Evolutionary conservation across 2,113 vertebrate species (phyloP), one percentile per base, ranked within the genome.

Genomic region (Poecilia latipinna): DNA sequence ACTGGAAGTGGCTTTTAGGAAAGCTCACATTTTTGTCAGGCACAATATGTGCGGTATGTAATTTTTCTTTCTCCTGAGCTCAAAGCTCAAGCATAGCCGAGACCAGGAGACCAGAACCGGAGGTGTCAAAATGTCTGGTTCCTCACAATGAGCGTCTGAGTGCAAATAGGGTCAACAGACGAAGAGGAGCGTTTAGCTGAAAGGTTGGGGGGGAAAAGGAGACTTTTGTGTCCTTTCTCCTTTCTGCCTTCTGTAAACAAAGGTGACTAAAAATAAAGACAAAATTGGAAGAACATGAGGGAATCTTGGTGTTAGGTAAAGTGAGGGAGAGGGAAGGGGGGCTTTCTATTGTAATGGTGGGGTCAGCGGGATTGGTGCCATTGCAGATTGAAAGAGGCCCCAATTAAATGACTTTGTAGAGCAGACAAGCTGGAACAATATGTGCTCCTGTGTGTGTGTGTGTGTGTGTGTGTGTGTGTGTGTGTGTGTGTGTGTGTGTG

Each of bases 371-470:
- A 93, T 94, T 85, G 61, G 77, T 78, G 83, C 92, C 88, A 87
- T 90, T 84, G 91, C 92, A 92, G 76, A 86, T 79, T 85, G 74
- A 90, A 92, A 88, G 91, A 88, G 57, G 89, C 92, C 92, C 96
- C 96, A 97, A 97, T 97, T 97, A 97, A 96, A 94, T 92, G 94
- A 95, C 92, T 93, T 88, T 82, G 90, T 93, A 93, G 93, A 91
- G 93, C 88, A 92, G 94, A 93, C 92, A 91, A 74, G 67, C 65
- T 75, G 83, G 60, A 81, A 68, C 68, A 31, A 72, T 71, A 39
- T 75, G 68, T 77, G 57, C 61, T 73, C 79, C 51, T 72, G 32
- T 67, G 64, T 71, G 61, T 60, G 28, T 33, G 73, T 4, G 35
- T 8, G 35, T 37, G 1, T 28, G 28, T 28, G 28, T 28, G 28